Evolutionary conservation across 2,888 invertebrate species (phyloP).

Genomic region (Muschampia plurimacula): DNA sequence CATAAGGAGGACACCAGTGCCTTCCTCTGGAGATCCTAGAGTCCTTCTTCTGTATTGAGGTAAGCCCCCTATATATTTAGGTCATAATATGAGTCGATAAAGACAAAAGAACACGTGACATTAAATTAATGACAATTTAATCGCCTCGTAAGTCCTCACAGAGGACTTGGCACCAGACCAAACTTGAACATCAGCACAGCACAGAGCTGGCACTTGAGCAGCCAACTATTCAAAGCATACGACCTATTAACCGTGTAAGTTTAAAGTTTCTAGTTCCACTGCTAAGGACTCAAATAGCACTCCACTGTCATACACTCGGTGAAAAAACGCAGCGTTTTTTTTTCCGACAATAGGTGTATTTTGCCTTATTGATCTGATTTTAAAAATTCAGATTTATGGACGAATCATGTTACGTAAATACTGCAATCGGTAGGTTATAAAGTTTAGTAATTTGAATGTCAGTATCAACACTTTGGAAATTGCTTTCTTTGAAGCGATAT

Average conservation of each 20-base stretch:
- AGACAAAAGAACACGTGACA: not conserved
- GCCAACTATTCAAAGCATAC: conserved; percentile 35
- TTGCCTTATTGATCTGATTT: not conserved
- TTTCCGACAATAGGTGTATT: not conserved
- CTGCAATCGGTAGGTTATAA: too few species aligned
- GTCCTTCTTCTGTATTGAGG: too few species aligned
- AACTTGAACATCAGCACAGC: conserved; percentile 19
- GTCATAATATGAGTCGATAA: not conserved
- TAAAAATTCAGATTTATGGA: too few species aligned
- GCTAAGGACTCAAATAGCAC: conserved; percentile 25
- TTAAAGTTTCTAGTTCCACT: conserved; percentile 33
- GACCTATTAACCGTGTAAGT: conserved; percentile 37
- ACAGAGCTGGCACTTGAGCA: conserved; percentile 17
- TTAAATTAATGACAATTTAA: not conserved
- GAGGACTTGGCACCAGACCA: conserved; percentile 29
- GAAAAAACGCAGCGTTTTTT: conserved; percentile 3
- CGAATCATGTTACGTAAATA: too few species aligned
- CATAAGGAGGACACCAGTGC: too few species aligned
- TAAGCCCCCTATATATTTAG: too few species aligned
- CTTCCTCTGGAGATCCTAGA: too few species aligned
- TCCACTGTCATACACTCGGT: not conserved
- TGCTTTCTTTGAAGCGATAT: too few species aligned
- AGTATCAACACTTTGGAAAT: too few species aligned
- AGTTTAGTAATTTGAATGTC: too few species aligned
- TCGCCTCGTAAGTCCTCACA: not conserved